These are phyloP conservation scores for Stegastes partitus DNA, from an alignment of 2,113 vertebrate species.

Conservation along the genomic window DNA sequence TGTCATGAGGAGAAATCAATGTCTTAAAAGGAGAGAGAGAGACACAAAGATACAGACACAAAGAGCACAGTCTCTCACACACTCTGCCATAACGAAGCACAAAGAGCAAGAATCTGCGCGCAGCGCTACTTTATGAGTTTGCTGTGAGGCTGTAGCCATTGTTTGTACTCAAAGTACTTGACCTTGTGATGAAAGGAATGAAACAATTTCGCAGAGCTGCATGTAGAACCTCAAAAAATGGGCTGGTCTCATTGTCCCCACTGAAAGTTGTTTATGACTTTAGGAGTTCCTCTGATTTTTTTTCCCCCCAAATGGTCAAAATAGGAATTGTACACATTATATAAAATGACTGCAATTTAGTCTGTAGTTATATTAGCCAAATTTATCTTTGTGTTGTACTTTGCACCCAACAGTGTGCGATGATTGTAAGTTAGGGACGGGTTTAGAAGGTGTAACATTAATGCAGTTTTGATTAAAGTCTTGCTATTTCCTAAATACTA, in stretches of 20 bases:
- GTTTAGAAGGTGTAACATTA: neutral
- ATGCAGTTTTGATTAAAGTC: no score
- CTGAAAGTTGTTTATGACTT: constrained; percentile 42
- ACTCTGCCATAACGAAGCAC: constrained; percentile 38
- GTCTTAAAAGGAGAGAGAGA: constrained; percentile 64
- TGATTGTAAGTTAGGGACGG: neutral
- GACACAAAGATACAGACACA: constrained; percentile 67
- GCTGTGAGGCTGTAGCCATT: constrained; percentile 61
- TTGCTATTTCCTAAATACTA: no score
- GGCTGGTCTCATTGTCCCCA: constrained; percentile 40
- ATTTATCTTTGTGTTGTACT: neutral
- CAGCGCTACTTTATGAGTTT: constrained; percentile 64
- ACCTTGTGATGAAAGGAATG: constrained; percentile 73
- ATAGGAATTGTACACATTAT: neutral
- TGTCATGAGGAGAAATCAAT: constrained; percentile 78
- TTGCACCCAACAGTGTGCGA: neutral
- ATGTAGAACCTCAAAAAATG: constrained; percentile 54
- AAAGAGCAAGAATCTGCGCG: constrained; percentile 54
- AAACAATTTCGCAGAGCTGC: constrained; percentile 53
- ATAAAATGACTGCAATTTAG: constrained; percentile 6
- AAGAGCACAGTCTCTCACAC: constrained; percentile 59
- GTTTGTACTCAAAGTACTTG: constrained; percentile 73
- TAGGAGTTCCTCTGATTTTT: constrained; percentile 27
- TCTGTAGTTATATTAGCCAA: neutral
- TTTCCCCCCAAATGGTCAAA: constrained; percentile 9